Evolutionary conservation across 2,797 vertebrate species (phyloP).

Genomic region (Syncerus caffer): DNA sequence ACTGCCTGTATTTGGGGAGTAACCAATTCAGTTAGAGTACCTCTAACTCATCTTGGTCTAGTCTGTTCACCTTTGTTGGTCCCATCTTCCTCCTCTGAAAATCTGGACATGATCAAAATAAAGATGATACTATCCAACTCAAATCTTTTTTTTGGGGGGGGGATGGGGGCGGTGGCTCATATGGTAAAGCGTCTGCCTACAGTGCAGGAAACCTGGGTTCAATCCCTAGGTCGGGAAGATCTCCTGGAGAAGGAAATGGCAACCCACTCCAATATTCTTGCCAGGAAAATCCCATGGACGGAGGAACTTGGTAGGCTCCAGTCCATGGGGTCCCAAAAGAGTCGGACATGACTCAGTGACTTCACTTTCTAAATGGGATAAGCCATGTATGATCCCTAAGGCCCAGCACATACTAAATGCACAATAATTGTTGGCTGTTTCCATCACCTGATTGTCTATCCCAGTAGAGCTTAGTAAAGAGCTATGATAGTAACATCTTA

Average conservation of each 20-base stretch:
- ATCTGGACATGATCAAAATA: background rate
- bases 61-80: background rate
- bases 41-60: background rate
- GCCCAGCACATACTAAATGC: background rate
- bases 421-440: background rate
- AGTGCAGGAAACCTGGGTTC: no score
- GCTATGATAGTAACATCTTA: background rate
- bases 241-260: no score
- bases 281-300: no score
- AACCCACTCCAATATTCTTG: no score
- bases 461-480: background rate
- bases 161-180: no score
- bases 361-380: background rate
- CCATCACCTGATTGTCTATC: background rate
- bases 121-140: background rate
- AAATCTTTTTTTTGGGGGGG: background rate
- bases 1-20: background rate
- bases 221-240: no score
- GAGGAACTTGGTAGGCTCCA: no score
- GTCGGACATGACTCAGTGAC: no score
- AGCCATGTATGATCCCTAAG: background rate
- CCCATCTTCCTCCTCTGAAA: conserved; percentile 24
- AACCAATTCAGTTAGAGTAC: no score
- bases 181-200: no score
- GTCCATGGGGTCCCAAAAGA: no score